phyloP scores from a whole-genome alignment of 2,888 invertebrate genomes.

The Merodon equestris region DNA sequence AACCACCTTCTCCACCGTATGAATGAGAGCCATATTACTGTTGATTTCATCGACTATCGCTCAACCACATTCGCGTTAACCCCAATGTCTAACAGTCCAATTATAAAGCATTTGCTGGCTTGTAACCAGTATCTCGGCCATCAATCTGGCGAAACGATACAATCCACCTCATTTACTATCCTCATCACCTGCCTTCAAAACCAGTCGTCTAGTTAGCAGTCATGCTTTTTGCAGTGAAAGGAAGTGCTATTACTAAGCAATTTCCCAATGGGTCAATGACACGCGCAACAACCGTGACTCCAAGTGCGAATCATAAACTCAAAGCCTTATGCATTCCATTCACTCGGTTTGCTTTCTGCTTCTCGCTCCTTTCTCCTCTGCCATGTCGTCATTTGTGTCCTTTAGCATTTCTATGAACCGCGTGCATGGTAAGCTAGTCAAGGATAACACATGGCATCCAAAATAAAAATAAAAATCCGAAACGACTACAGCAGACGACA shows the following conservation, averaged over 20 bases:
- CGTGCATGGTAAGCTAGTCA: constrained; percentile 44
- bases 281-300: constrained; percentile 30
- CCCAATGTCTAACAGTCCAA: no score
- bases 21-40: no score
- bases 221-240: constrained; percentile 16
- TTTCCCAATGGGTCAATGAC: constrained; percentile 60
- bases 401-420: constrained; percentile 4
- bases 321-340: constrained; percentile 46
- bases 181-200: no score
- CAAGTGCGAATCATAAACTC: constrained; percentile 56
- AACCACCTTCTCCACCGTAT: no score
- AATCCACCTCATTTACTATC: no score
- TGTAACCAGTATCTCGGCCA: no score
- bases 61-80: no score
- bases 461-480: constrained; percentile 13
- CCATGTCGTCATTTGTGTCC: constrained; percentile 13
- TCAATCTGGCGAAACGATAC: no score
- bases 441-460: constrained; percentile 44
- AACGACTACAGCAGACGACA: constrained; percentile 14
- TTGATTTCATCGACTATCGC: no score
- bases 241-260: constrained; percentile 64
- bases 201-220: no score
- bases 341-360: constrained; percentile 6
- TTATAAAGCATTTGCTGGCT: no score
- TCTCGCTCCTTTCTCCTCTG: background rate